phyloP scores from a whole-genome alignment of 2,888 invertebrate species.

The Uropetala carovei region DNA sequence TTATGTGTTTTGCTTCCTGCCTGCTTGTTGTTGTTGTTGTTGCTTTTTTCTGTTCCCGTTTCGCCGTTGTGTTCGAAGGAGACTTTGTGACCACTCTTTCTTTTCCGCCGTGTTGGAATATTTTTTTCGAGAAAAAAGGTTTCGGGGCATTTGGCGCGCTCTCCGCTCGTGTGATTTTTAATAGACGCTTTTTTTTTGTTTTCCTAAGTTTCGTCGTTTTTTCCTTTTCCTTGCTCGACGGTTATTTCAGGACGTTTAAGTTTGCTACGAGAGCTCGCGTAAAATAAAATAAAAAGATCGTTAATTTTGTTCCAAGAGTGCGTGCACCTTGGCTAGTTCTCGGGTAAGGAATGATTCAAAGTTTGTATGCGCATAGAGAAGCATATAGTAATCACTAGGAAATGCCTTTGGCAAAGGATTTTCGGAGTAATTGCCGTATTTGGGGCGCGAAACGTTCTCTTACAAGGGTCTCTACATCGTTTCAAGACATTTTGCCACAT shows the following conservation, averaged over 20 bases:
- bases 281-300: not conserved
- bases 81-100: not conserved
- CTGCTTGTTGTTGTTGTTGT: no score
- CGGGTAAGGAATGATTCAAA: not conserved
- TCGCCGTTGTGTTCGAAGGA: not conserved
- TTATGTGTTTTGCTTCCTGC: not conserved
- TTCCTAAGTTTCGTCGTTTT: not conserved
- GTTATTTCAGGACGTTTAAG: slow-evolving; percentile 2
- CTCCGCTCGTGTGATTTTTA: not conserved
- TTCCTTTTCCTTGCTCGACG: not conserved
- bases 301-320: not conserved
- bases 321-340: not conserved
- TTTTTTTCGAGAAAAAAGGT: not conserved
- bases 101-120: not conserved
- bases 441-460: no score
- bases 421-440: no score
- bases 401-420: no score
- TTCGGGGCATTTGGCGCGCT: not conserved
- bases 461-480: no score
- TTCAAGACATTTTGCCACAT: no score
- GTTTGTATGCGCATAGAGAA: not conserved
- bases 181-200: not conserved
- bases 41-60: not conserved
- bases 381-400: no score
- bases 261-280: not conserved